Evolutionary conservation across 2,113 vertebrate species (phyloP).

Genomic region (Rousettus leschenaultii): DNA sequence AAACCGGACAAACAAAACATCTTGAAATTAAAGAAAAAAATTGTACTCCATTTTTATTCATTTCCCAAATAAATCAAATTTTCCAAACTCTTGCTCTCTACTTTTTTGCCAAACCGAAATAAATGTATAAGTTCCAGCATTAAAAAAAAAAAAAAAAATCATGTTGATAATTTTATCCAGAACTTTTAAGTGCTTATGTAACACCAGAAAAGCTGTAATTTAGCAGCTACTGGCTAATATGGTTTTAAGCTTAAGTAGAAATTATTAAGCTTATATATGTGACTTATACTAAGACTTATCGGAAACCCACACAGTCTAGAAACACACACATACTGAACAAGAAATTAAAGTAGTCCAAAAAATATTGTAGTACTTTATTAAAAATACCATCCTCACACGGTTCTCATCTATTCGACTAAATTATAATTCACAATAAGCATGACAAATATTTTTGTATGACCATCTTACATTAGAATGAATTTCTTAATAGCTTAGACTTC

Average conservation of each 20-base stretch:
- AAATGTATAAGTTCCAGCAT: not conserved
- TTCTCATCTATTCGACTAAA: not conserved
- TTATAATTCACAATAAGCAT: not conserved
- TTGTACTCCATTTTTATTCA: not conserved
- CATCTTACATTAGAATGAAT: not conserved
- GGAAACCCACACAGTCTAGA: not conserved
- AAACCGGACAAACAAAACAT: not conserved
- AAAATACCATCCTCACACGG: not conserved
- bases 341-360: not conserved
- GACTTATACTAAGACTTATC: not conserved
- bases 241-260: conserved; percentile 6
- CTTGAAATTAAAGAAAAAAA: not conserved
- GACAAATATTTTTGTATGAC: not conserved
- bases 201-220: not conserved
- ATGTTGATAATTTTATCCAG: not conserved
- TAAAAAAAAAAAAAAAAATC: not conserved
- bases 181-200: not conserved
- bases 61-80: conserved; percentile 38
- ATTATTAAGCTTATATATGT: not conserved
- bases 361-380: not conserved
- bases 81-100: not conserved
- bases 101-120: not conserved
- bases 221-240: not conserved
- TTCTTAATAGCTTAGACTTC: not conserved
- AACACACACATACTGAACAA: not conserved